Evolutionary conservation across 1,140 invertebrate genomes (phyloP).

Genomic region (Aricia agestis): DNA sequence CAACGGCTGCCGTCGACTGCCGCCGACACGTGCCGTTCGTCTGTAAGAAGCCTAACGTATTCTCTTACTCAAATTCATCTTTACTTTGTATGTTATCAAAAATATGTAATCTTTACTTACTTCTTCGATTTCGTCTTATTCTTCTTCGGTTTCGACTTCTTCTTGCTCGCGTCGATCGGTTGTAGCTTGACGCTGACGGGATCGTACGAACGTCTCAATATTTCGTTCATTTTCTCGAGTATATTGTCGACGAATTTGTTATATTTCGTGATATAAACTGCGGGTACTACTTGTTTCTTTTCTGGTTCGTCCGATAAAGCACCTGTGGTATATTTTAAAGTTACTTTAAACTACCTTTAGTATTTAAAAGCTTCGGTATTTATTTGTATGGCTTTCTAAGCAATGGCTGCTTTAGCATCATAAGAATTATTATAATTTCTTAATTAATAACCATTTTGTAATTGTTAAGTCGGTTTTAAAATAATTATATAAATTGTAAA

Average conservation of each 20-base stretch:
- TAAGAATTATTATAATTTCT: neutral
- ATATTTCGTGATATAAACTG: conserved; percentile 85
- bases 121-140: conserved; percentile 70
- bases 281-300: conserved; percentile 75
- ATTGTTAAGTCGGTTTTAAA: too few relatives aligned
- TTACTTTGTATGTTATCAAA: neutral
- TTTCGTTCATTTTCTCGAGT: conserved; percentile 85
- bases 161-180: conserved; percentile 76
- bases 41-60: too few relatives aligned
- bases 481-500: neutral
- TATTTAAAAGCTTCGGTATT: neutral
- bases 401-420: neutral
- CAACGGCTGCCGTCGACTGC: too few relatives aligned
- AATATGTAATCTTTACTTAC: conserved; percentile 9
- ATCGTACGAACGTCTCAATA: conserved; percentile 85
- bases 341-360: neutral
- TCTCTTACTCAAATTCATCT: too few relatives aligned
- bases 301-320: conserved; percentile 44
- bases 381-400: neutral
- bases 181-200: conserved; percentile 88
- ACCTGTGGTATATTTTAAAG: conserved; percentile 42
- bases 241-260: conserved; percentile 90
- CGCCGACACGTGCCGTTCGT: too few relatives aligned
- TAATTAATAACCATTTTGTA: too few relatives aligned
- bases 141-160: conserved; percentile 66